A percentile compares a stretch with the other conserved stretches of the same genome.
Conservation (phyloP, 2,113 vertebrate species). For the Falcunculus frontatus region DNA sequence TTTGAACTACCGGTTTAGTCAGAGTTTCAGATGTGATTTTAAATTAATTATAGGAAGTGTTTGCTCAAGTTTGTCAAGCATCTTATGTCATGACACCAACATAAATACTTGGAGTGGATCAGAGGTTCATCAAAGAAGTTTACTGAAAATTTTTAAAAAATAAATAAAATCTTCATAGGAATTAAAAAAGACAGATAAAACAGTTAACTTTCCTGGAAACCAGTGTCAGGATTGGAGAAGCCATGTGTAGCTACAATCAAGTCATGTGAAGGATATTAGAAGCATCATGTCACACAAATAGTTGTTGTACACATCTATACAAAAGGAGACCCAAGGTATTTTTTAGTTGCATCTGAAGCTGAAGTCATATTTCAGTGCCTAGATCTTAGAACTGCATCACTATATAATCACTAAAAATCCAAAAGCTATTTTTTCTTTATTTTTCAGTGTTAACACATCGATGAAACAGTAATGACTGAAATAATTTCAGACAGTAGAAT, state of each 20-base stretch:
- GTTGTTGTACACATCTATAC: too few relatives aligned
- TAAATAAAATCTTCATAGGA: background rate
- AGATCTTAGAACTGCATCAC: background rate
- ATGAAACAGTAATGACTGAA: background rate
- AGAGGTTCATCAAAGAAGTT: background rate
- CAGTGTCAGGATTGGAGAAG: background rate
- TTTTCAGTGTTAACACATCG: background rate
- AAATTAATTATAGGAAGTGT: background rate
- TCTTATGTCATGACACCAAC: background rate
- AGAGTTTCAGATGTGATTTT: background rate
- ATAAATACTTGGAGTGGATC: rapidly evolving
- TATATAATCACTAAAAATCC: background rate
- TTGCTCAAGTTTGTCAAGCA: background rate
- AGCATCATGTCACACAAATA: background rate
- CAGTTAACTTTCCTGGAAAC: background rate
- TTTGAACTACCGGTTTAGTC: background rate
- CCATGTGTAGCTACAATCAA: background rate
- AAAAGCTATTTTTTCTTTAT: background rate
- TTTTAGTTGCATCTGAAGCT: background rate
- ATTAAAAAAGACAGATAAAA: background rate
- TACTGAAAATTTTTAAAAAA: background rate
- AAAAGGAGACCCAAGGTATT: background rate
- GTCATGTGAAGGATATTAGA: background rate
- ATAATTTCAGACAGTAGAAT: background rate
- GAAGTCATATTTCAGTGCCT: background rate